Evolutionary conservation across 2,888 invertebrate species (phyloP).

Genomic region (Cyclophora punctaria): DNA sequence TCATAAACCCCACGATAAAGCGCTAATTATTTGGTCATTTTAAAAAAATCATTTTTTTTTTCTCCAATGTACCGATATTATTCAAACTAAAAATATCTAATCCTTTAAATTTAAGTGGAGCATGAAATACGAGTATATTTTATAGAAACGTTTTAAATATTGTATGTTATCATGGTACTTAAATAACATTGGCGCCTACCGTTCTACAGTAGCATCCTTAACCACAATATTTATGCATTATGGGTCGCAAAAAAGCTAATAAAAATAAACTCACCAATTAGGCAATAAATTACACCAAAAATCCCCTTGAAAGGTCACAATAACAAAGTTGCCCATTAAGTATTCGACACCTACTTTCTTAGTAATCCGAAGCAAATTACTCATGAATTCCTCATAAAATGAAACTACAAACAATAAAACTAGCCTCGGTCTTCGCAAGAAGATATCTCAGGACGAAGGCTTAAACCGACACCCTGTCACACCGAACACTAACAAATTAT

Average conservation of each 20-base stretch:
- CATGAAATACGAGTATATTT: no score
- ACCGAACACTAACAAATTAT: conserved; percentile 21
- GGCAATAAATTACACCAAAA: background rate
- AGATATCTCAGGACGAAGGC: conserved; percentile 47
- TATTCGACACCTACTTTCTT: conserved; percentile 26
- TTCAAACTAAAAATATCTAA: no score
- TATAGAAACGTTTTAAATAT: no score
- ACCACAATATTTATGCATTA: no score
- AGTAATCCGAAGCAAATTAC: conserved; percentile 30
- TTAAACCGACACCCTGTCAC: conserved; percentile 30
- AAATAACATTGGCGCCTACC: no score
- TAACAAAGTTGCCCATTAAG: conserved; percentile 15
- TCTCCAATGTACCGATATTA: no score
- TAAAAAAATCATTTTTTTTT: no score
- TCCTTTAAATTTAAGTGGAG: no score
- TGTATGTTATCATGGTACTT: no score
- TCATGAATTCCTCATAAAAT: conserved; percentile 45
- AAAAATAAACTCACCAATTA: background rate
- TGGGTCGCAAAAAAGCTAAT: background rate
- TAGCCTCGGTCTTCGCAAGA: conserved; percentile 39
- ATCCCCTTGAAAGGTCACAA: conserved; percentile 7
- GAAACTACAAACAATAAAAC: conserved; percentile 57
- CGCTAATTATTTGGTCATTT: no score
- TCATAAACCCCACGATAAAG: no score
- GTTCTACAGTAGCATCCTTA: no score